phyloP scores from a whole-genome alignment of 2,797 vertebrate genomes.

The Cercopithecus petaurista region DNA sequence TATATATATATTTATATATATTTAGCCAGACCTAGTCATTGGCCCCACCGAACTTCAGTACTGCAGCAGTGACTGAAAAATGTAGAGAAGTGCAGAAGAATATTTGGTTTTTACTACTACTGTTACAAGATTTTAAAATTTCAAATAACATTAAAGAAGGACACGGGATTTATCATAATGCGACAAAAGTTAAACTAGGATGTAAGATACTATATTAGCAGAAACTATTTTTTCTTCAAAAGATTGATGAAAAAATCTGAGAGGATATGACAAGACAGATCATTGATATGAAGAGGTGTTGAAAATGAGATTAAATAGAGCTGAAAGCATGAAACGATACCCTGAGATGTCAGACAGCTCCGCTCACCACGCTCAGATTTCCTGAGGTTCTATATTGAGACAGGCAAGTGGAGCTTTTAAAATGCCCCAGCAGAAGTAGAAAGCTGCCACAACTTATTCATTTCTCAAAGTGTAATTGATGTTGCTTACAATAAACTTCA shows the following conservation, averaged over 20 bases:
- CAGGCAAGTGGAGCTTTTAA: not conserved
- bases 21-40: not conserved
- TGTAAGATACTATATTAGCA: not conserved
- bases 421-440: slow-evolving; percentile 23
- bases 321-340: not conserved
- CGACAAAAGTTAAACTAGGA: not conserved
- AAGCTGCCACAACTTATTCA: slow-evolving; percentile 7
- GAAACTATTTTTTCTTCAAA: not conserved
- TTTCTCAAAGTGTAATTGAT: slow-evolving; percentile 52
- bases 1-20: not conserved
- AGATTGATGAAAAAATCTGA: not conserved
- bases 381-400: slow-evolving; percentile 14
- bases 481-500: slow-evolving; percentile 60
- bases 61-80: not conserved
- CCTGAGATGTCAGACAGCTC: not conserved
- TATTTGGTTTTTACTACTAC: not conserved
- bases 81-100: not conserved
- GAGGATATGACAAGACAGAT: not conserved
- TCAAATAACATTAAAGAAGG: not conserved
- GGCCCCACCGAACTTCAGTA: not conserved
- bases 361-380: not conserved
- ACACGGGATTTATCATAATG: not conserved
- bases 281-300: not conserved
- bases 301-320: slow-evolving; percentile 14
- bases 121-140: slow-evolving; percentile 3